These are phyloP conservation scores for Lepilemur ruficaudatus DNA, from an alignment of 2,797 vertebrate genomes.

Conservation along the genomic window DNA sequence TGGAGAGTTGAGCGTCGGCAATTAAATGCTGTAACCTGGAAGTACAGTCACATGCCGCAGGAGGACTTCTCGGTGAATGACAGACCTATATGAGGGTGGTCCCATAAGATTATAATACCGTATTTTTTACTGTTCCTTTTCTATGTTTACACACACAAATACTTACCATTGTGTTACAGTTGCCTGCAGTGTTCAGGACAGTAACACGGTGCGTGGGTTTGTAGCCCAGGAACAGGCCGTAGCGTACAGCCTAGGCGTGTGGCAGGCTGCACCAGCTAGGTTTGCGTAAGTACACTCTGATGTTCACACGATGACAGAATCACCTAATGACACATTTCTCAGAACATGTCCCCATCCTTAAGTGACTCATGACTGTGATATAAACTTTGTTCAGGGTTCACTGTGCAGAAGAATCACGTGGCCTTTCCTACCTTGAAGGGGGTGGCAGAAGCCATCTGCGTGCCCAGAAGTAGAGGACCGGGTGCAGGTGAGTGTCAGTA, in stretches of 20 bases:
- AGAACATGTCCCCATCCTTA: neutral
- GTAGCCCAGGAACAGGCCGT: neutral
- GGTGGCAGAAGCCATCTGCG: fast-evolving
- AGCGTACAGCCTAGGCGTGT: neutral
- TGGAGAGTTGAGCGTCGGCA: neutral
- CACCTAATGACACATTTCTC: neutral
- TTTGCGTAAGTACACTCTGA: neutral
- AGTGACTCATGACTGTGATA: neutral
- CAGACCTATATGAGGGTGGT: neutral
- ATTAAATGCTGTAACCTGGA: neutral
- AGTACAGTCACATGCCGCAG: neutral
- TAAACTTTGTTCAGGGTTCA: neutral
- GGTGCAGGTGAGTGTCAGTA: too few species aligned
- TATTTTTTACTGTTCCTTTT: neutral
- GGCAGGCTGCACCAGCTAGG: neutral
- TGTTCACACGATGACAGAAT: neutral
- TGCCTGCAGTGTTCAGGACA: neutral
- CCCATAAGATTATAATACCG: neutral
- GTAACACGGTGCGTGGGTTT: neutral
- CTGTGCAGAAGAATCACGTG: neutral
- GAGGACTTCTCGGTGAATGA: neutral
- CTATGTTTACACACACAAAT: neutral
- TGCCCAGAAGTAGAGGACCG: neutral
- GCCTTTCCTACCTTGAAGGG: neutral
- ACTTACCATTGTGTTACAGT: neutral